Conservation (phyloP, 2,888 invertebrate species). For the Leistus spinibarbis region DNA sequence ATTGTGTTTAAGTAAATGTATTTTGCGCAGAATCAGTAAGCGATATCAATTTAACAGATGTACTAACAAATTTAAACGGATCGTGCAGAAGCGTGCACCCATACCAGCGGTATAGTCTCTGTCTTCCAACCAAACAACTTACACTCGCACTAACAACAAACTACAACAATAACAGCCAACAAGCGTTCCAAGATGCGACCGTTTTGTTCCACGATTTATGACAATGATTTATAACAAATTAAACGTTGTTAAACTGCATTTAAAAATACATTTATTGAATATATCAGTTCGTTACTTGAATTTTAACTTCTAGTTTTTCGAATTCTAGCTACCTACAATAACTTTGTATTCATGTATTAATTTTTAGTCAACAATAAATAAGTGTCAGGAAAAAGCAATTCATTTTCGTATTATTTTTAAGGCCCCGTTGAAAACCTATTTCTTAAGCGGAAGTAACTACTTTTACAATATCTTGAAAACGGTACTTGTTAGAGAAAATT, state of each 20-base stretch:
- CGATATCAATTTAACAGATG: constrained; percentile 20
- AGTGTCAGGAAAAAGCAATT: too few species aligned
- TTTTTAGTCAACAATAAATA: too few species aligned
- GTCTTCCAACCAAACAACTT: neutral
- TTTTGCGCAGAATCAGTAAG: neutral
- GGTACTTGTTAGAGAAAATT: too few species aligned
- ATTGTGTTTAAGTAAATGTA: neutral
- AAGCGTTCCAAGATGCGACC: neutral
- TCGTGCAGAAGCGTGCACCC: constrained; percentile 3
- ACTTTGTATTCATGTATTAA: too few species aligned
- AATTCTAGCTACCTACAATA: neutral
- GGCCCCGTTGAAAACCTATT: too few species aligned
- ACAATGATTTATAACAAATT: neutral
- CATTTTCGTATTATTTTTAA: too few species aligned
- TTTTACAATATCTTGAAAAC: too few species aligned
- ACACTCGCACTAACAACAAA: neutral
- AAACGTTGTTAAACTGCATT: too few species aligned
- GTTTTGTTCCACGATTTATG: neutral
- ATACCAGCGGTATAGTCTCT: neutral
- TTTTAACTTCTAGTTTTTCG: neutral
- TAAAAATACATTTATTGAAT: too few species aligned
- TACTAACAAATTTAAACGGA: constrained; percentile 18
- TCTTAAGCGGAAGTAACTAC: too few species aligned
- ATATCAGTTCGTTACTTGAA: neutral
- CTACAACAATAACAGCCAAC: neutral